These are phyloP conservation scores for Microplitis deprimator DNA, from an alignment of 2,888 invertebrate genomes.

Conservation along the genomic window DNA sequence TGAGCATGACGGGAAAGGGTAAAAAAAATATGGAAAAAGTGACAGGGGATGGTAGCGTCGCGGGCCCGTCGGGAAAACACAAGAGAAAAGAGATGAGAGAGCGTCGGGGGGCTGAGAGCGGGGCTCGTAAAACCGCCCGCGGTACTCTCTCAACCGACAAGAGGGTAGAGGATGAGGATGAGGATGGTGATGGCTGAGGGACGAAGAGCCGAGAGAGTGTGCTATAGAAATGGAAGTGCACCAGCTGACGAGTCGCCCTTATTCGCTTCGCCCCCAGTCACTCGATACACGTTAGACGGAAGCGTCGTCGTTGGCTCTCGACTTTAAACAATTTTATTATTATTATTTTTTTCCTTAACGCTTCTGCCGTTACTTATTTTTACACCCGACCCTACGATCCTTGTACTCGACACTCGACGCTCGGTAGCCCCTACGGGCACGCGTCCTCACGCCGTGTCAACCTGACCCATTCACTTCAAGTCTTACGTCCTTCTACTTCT, in stretches of 20 bases:
- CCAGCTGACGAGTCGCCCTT: slow-evolving; percentile 51
- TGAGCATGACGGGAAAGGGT: neutral
- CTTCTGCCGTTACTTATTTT: neutral
- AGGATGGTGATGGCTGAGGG: neutral
- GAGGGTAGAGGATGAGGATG: slow-evolving; percentile 14
- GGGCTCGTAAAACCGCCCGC: slow-evolving; percentile 38
- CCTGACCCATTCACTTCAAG: neutral
- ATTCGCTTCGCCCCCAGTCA: slow-evolving; percentile 51
- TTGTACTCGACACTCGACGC: neutral
- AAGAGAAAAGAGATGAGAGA: slow-evolving; percentile 25
- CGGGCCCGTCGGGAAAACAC: slow-evolving; percentile 5
- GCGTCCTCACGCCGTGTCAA: neutral
- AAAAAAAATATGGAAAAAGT: neutral
- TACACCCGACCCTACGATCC: neutral
- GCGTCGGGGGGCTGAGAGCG: slow-evolving; percentile 19
- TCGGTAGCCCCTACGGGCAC: neutral
- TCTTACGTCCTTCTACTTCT: neutral
- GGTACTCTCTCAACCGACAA: slow-evolving; percentile 28
- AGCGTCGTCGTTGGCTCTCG: slow-evolving; percentile 41
- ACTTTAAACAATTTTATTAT: neutral
- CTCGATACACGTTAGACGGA: slow-evolving; percentile 52
- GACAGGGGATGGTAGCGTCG: neutral
- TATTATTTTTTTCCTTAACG: neutral
- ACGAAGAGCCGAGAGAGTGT: slow-evolving; percentile 9
- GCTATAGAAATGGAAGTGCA: slow-evolving; percentile 39